Percentiles rank a stretch among this genome's conserved stretches.
These are phyloP conservation scores for Heliconius hortense DNA, from an alignment of 2,888 invertebrate genomes.

Conservation along the genomic window DNA sequence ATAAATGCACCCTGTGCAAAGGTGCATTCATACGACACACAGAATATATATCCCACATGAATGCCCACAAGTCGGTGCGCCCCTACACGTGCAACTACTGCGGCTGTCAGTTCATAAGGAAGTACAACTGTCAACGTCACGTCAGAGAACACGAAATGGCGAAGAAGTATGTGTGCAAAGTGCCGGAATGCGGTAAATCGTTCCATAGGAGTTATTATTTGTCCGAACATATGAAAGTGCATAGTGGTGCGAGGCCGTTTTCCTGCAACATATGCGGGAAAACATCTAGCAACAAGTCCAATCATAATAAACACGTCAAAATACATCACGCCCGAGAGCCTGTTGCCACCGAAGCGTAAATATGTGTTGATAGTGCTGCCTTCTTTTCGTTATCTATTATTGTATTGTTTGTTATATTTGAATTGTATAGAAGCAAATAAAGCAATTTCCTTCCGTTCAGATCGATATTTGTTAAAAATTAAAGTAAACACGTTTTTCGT, in stretches of 20 bases:
- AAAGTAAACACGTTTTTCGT: background rate
- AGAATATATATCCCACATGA: conserved; percentile 92
- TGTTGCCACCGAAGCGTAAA: conserved; percentile 90
- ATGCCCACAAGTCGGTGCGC: conserved; percentile 90
- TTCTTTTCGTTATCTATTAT: background rate
- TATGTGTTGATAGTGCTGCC: conserved; percentile 14
- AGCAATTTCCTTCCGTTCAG: background rate
- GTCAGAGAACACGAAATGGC: conserved; percentile 90
- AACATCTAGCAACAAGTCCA: conserved; percentile 93
- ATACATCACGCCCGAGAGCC: conserved; percentile 95
- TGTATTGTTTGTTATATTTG: background rate
- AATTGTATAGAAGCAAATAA: background rate
- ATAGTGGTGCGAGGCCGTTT: conserved; percentile 90
- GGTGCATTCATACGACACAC: conserved; percentile 91
- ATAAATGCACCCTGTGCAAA: conserved; percentile 91
- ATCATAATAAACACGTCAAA: conserved; percentile 94
- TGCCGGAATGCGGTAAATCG: conserved; percentile 89
- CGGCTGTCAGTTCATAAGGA: conserved; percentile 93
- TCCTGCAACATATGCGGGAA: conserved; percentile 94
- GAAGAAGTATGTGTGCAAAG: conserved; percentile 88
- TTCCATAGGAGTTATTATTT: conserved; percentile 94
- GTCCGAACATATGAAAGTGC: conserved; percentile 92
- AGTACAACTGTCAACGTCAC: conserved; percentile 93
- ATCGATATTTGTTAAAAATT: background rate
- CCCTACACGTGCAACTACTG: conserved; percentile 95